These are phyloP conservation scores for Ecdyonurus torrentis DNA, from an alignment of 2,888 invertebrate genomes.

Conservation along the genomic window DNA sequence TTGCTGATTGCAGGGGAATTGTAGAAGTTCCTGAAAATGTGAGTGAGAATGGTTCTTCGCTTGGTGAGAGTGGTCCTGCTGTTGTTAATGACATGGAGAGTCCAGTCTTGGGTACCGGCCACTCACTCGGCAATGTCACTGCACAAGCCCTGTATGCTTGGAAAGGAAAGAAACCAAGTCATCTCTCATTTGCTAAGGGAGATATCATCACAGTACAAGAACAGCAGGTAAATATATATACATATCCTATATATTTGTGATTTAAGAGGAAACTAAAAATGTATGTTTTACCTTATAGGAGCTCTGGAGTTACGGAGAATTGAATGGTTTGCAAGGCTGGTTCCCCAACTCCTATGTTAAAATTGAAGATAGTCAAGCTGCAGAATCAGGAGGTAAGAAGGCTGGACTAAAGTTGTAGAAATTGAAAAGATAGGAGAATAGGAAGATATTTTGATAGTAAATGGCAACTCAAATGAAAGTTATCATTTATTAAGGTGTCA, in stretches of 20 bases:
- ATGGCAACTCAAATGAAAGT: no score
- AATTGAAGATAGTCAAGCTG: constrained; percentile 12
- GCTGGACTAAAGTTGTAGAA: no score
- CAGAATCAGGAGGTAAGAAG: not conserved
- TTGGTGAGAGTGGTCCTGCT: constrained; percentile 18
- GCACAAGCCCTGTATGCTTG: constrained; percentile 38
- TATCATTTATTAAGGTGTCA: no score
- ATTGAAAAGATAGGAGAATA: no score
- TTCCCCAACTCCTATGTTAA: constrained; percentile 41
- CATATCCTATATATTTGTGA: not conserved
- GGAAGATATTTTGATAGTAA: no score
- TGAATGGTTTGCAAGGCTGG: constrained; percentile 35
- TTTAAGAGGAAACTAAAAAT: no score
- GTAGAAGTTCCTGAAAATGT: constrained; percentile 52
- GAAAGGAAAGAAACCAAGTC: constrained; percentile 38
- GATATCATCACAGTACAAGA: constrained; percentile 39
- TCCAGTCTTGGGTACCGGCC: constrained; percentile 11
- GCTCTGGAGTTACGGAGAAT: constrained; percentile 45
- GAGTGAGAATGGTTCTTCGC: constrained; percentile 30
- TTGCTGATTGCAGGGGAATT: constrained; percentile 40
- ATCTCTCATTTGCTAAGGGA: constrained; percentile 41
- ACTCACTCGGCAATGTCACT: constrained; percentile 25
- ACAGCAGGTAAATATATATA: constrained; percentile 26
- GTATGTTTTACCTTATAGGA: constrained; percentile 26
- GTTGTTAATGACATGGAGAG: constrained; percentile 14